Evolutionary conservation across 2,888 invertebrate genomes (phyloP), one percentile per base, ranked within the genome.

Genomic region (Mamestra brassicae): DNA sequence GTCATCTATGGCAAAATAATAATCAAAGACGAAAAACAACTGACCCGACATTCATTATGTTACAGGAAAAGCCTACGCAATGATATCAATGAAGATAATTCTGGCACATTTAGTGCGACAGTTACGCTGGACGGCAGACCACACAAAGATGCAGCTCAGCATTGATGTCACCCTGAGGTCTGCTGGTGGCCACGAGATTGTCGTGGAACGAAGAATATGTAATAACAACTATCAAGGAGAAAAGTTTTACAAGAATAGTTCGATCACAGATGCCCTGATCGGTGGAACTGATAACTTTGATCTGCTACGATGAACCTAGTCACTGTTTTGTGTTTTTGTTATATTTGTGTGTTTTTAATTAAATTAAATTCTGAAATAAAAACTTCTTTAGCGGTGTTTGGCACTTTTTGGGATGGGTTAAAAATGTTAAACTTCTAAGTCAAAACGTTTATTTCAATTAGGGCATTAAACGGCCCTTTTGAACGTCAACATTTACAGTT

Each of bases 31-130:
- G 38, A 38, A 38, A 38, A 38, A 4, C 38, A 38, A 58, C 61
- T n/a, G 5, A 42, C 42, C 11, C 0, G 0, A 26, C 3, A 26
- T 62, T 26, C 6, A 13, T 62, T 26, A 11, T 6, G 2, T 87
- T 84, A 2, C 84, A 91, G 92, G 92, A 50, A 88, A 86, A 77
- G 65, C 74, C 1, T 90, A 88, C 79, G 90, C 91, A 0, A 73
- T 90, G 76, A 88, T 87, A 83, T 86, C 85, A 0, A 84, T 91
- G 84, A 92, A 92, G 71, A 88, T 85, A 0, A 78, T 75, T 0
- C 26, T 92, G 15, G 84, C 79, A 0, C 88, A 91, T 58, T 10
- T 92, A 0, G 68, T 92, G 0, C 86, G 90, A 2, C 71, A 78
- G 7, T 90, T 87, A 73, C 72, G 78, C 0, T 47, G 91, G 13